Evolutionary conservation across 2,113 vertebrate genomes (phyloP), one percentile per base, ranked within the genome.

Genomic region (Gracilinanus agilis): DNA sequence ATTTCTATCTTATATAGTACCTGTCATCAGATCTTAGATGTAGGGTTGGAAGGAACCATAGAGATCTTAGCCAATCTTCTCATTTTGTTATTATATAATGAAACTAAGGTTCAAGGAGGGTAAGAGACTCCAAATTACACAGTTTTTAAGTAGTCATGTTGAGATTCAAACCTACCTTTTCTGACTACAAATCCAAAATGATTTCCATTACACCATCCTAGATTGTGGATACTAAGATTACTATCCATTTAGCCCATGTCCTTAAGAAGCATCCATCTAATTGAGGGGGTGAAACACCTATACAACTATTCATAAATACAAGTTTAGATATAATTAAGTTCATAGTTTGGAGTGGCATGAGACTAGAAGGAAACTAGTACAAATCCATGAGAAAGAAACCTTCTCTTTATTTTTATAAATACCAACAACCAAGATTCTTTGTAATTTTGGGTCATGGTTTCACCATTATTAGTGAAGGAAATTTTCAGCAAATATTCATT

Each of bases 401-500:
- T 98, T 98, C 24, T 96, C 97, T 98, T 98, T 98, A 98, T 99
- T 99, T 99, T 99, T 99, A 98, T 99, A 99, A 98, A 98, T 98
- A 97, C 98, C 96, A 98, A 97, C 96, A 98, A 97, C 97, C 98
- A 97, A 97, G 97, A 97, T 97, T 95, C 99, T 99, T 99, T 99
- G 99, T 99, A 99, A 98, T 99, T 99, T 97, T 98, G 98, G 97
- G 97, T 98, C 98, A 98, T 97, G 97, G 98, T 99, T 98, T 99
- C 98, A 98, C 98, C 98, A 0, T 99, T 99, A 94, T 98, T 95
- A 98, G 98, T 99, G 99, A 98, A 98, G 96, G 97, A 97, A 97
- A 98, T 98, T 99, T 99, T 98, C 99, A 99, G 99, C 98, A 99
- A 99, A 99, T 99, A 99, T 97, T 98, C 98, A 97, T 98, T 98